phyloP scores from a whole-genome alignment of 2,113 vertebrate genomes.

The Sorex fumeus region DNA sequence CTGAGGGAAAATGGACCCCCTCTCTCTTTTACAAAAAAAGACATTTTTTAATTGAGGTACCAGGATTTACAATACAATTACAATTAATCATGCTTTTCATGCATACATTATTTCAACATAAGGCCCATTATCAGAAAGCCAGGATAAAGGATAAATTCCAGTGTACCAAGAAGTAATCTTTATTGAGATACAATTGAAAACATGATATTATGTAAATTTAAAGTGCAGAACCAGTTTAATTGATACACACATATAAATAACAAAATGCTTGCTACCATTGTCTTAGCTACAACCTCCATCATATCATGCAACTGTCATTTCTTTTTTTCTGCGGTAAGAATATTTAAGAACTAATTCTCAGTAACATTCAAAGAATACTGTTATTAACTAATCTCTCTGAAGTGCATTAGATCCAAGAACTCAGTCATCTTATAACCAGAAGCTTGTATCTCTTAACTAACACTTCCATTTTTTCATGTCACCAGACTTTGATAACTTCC shows the following conservation, averaged over 20 bases:
- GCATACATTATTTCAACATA: too few species aligned
- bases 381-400: neutral
- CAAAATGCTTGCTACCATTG: neutral
- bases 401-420: neutral
- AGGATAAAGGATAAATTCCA: too few species aligned
- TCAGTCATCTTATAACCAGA: neutral
- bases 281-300: neutral
- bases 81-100: too few species aligned
- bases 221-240: neutral
- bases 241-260: neutral
- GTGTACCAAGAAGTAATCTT: neutral
- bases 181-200: neutral
- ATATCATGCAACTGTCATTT: neutral
- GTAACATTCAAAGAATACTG: neutral
- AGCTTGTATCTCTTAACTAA: neutral
- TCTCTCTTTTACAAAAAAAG: too few species aligned
- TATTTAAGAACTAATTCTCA: neutral
- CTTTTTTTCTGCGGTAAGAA: neutral
- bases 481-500: neutral
- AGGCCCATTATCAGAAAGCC: too few species aligned
- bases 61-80: too few species aligned
- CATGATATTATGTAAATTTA: neutral
- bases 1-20: too few species aligned
- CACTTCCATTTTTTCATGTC: too few species aligned
- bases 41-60: too few species aligned